Conservation (phyloP, 2,113 vertebrate genomes). For the Calidris pugnax region DNA sequence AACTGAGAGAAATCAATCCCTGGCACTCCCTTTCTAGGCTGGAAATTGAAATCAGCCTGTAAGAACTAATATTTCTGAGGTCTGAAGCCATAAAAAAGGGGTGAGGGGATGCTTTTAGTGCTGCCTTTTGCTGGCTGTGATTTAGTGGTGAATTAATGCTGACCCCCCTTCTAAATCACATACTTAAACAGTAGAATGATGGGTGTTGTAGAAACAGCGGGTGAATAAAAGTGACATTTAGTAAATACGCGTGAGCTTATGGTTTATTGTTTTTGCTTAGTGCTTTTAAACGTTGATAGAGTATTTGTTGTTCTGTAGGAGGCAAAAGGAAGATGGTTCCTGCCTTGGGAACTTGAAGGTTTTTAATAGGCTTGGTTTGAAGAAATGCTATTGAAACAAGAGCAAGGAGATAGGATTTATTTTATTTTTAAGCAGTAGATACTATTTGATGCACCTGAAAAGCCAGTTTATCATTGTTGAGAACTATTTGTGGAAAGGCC, state of each 20-base stretch:
- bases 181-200: background rate
- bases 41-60: background rate
- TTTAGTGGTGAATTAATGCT: background rate
- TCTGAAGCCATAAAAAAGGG: background rate
- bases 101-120: background rate
- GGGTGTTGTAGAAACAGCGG: background rate
- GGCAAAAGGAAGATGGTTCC: background rate
- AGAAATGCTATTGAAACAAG: background rate
- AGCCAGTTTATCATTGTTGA: background rate
- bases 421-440: background rate
- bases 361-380: background rate
- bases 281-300: background rate
- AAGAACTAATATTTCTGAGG: background rate
- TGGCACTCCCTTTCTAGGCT: background rate
- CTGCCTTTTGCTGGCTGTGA: background rate
- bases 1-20: background rate
- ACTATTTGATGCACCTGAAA: background rate
- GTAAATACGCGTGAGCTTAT: background rate
- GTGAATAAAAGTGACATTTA: background rate
- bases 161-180: background rate
- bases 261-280: background rate
- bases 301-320: background rate
- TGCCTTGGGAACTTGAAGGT: background rate
- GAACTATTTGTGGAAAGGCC: background rate
- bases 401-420: background rate